Evolutionary conservation across 2,888 invertebrate genomes (phyloP), one percentile per base, ranked within the genome.

Genomic region (Mesodorylaimus sp.): DNA sequence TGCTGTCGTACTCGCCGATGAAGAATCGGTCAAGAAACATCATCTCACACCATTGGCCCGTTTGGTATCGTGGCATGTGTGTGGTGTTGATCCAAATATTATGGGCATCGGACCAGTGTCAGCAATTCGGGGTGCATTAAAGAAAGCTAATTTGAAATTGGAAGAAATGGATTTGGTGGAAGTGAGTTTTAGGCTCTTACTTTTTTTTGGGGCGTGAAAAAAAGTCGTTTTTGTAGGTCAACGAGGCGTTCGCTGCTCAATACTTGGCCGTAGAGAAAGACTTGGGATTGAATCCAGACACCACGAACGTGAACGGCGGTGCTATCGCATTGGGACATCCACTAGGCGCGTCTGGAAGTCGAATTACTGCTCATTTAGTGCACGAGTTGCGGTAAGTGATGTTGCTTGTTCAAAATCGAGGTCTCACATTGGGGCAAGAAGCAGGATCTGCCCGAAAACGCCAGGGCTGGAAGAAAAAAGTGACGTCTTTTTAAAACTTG

Each of bases 81-180:
- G 89, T 47, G 73, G 74, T 41, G 91, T 91, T 43, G 93, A 93
- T 60, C 97, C 97, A 41, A 80, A 79, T 64, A 88, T 97, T 61
- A 97, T 97, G 95, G 95, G 93, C 49, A 81, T 91, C 59, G 93
- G 93, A 0, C 95, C 95, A 2, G 89, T 84, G 23, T 83, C 88
- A 1, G 89, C 97, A 23, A 93, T 95, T 48, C 76, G 79, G 62
- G 81, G 81, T 64, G 74, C 93, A 24, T 76, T 91, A 21, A 80
- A 82, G 65, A 75, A 76, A 50, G 76, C 84, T 43, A 83, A 83
- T 46, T 73, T 84, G 64, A 77, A 76, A 21, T 66, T 95, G 39
- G 77, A 82, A 46, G 85, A 95, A 58, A 78, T 97, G 56, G 93
- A 93, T 68, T 72, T 97, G 47, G 73, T 95, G 64, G 93, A 95